Conservation (phyloP, 2,113 vertebrate species). For the Columbina picui region DNA sequence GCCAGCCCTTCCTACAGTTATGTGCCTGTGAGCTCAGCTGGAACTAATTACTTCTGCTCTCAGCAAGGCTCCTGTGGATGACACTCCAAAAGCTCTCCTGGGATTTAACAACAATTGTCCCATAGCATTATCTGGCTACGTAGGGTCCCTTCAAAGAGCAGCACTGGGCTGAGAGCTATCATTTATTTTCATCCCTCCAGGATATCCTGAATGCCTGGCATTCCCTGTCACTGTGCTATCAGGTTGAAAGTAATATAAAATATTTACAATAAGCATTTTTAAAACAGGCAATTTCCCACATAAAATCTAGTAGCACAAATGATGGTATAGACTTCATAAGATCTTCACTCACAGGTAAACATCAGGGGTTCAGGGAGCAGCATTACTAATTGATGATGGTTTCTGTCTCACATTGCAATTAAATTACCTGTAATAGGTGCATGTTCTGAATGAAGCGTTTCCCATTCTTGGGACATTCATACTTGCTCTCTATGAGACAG, state of each 20-base stretch:
- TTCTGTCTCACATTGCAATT: background rate
- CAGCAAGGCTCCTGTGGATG: background rate
- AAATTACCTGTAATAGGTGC: background rate
- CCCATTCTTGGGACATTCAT: background rate
- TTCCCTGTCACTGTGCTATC: background rate
- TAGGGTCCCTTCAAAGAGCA: constrained; percentile 25
- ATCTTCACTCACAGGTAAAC: background rate
- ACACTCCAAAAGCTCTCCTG: constrained; percentile 6
- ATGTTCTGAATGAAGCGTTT: background rate
- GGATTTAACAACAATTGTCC: constrained; percentile 3
- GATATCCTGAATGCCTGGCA: background rate
- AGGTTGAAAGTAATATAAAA: background rate
- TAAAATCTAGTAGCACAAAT: background rate
- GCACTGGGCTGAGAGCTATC: background rate
- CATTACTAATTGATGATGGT: background rate
- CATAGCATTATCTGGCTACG: background rate
- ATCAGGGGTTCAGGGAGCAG: background rate
- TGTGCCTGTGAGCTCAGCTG: background rate
- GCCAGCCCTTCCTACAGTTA: background rate
- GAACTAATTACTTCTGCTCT: constrained; percentile 7
- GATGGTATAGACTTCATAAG: background rate
- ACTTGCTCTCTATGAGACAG: background rate
- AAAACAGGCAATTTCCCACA: background rate
- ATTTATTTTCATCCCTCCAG: constrained; percentile 5
- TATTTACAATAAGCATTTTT: constrained; percentile 16